Conservation (phyloP, 2,797 vertebrate species). For the Florisuga fusca region DNA sequence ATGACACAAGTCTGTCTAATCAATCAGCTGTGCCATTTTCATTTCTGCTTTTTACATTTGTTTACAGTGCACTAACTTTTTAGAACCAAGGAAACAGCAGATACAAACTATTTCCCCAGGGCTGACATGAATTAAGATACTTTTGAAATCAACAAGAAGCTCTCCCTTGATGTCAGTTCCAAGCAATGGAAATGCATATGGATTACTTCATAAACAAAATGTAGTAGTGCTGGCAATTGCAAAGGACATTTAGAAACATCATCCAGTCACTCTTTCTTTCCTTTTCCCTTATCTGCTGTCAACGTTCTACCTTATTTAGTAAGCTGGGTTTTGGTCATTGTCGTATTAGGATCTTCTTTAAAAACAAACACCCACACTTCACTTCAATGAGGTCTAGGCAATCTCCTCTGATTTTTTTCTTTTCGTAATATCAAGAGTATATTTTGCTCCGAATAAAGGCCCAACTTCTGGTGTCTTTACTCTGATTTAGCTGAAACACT, state of each 20-base stretch:
- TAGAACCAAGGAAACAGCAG: background rate
- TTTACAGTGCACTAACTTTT: background rate
- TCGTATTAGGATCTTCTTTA: background rate
- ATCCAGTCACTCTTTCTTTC: background rate
- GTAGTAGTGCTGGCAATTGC: background rate
- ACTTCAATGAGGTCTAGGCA: background rate
- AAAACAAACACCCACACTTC: background rate
- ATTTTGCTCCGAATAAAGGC: background rate
- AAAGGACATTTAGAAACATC: background rate
- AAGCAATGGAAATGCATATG: background rate
- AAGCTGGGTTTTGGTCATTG: background rate
- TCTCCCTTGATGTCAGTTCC: background rate
- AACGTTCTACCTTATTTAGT: background rate
- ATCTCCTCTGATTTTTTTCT: background rate
- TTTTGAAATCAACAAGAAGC: background rate
- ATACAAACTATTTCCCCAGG: background rate
- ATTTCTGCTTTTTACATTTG: background rate
- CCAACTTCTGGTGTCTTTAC: background rate
- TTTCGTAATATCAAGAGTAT: background rate
- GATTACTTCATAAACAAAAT: background rate
- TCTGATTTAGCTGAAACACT: background rate
- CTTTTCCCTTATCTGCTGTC: background rate
- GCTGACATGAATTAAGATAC: fast-evolving
- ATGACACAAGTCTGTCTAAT: background rate
- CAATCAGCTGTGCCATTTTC: background rate